Base-by-base conservation (phyloP, 2,888 invertebrate genomes). In the Chymomyza procnemis region DNA sequence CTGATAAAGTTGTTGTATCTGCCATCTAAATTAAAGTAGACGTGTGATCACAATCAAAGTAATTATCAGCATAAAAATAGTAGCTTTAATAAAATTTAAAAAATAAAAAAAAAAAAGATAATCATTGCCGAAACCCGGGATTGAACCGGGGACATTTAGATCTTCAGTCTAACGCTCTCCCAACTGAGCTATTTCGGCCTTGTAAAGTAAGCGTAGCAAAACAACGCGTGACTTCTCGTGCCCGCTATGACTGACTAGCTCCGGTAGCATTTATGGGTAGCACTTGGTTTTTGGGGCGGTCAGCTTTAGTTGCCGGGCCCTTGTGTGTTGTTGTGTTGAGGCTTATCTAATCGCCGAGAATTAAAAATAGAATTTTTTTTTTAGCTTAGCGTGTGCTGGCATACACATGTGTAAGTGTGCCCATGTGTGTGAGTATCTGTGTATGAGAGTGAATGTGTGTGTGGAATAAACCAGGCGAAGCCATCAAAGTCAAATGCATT, bases 81-180 rank as follows among this genome's bases (percentile, higher is more conserved):
- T 4, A 4, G 1, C 26, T 26, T 6, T 26, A 26, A 26, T 26
- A 26, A 4, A 8, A 4, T 26, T 26, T 8, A 21, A 54, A 18
- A 30, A 41, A 41, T 18, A 6, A 18, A 61, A 4, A 34, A 30
- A 30, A 65, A 68, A 66, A 68, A 58, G 30, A 16, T 18, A 2
- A 3, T 18, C 9, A 5, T 50, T 82, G 81, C 81, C 81, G 81
- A 82, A 82, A 82, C 88, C 88, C 87, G 88, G 89, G 89, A 89
- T 89, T 87, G 89, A 89, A 89, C 89, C 88, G 88, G 88, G 89
- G 89, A 89, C 89, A 72, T 89, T 89, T 89, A 89, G 89, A 89
- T 89, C 89, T 89, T 89, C 89, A 90, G 88, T 89, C 89, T 89
- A 89, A 89, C 89, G 89, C 89, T 89, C 89, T 90, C 89, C 89